Conservation (phyloP, 1,140 invertebrate species). For the Pogonomyrmex californicus region DNA sequence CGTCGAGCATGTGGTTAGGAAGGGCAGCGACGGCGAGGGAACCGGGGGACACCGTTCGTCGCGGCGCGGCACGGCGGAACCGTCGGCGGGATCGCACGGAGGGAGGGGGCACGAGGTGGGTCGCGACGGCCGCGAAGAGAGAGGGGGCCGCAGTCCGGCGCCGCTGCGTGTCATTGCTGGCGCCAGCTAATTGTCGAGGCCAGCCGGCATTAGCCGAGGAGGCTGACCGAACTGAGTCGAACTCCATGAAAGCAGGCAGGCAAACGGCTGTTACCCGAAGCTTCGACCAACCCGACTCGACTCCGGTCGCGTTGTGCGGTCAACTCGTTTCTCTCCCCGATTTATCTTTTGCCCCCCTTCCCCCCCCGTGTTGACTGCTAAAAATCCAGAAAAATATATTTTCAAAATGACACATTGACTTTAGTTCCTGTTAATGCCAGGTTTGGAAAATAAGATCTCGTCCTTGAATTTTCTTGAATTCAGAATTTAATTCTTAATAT, state of each 20-base stretch:
- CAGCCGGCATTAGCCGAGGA: conserved; percentile 83
- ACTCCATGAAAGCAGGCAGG: conserved; percentile 41
- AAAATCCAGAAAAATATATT: not conserved
- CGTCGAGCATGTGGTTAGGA: conserved; percentile 67
- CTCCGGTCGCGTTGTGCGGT: conserved; percentile 20
- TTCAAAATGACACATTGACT: not conserved
- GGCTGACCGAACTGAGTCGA: conserved; percentile 78
- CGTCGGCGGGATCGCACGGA: conserved; percentile 6
- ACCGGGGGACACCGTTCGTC: conserved; percentile 24
- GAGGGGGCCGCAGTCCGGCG: conserved; percentile 74
- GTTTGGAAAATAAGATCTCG: not conserved
- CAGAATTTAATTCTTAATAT: not conserved
- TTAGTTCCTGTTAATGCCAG: not conserved
- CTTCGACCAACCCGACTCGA: conserved; percentile 7
- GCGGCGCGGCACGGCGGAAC: conserved; percentile 20
- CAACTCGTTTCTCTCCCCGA: not conserved
- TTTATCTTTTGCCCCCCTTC: not conserved
- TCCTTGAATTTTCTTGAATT: not conserved
- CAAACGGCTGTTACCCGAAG: not conserved
- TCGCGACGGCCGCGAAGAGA: conserved; percentile 33
- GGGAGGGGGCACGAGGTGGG: conserved; percentile 46
- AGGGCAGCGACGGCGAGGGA: conserved; percentile 14
- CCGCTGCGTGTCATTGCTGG: conserved; percentile 85
- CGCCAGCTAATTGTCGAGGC: conserved; percentile 85
- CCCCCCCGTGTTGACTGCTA: too few species aligned